phyloP scores from a whole-genome alignment of 2,888 invertebrate species.

The Netelia fuscicornis region DNA sequence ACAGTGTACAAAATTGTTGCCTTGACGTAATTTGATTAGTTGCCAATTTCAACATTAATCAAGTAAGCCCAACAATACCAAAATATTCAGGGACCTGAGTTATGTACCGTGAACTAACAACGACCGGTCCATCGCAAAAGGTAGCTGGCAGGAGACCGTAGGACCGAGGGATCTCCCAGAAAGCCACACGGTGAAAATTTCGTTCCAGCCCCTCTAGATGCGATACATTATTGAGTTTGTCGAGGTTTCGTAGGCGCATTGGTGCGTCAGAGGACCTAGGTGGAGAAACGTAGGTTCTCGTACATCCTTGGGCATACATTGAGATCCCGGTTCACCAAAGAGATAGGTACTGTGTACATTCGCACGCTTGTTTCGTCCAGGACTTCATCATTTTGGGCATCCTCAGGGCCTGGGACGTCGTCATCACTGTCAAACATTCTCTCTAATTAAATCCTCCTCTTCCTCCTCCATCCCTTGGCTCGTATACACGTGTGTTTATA shows the following conservation, averaged over 20 bases:
- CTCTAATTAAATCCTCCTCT: constrained; percentile 23
- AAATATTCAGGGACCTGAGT: neutral
- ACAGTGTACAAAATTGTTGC: neutral
- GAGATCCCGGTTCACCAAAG: constrained; percentile 30
- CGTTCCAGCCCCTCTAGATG: constrained; percentile 43
- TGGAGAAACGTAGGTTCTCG: constrained; percentile 16
- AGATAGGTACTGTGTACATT: constrained; percentile 22
- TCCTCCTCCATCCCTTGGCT: constrained; percentile 6
- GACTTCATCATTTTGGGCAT: constrained; percentile 33
- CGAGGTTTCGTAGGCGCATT: constrained; percentile 59
- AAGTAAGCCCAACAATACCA: neutral
- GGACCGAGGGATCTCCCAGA: constrained; percentile 26
- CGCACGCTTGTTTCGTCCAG: constrained; percentile 10
- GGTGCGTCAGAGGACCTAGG: constrained; percentile 7
- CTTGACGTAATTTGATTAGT: neutral
- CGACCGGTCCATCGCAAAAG: constrained; percentile 13
- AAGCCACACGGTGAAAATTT: constrained; percentile 57
- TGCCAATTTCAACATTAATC: neutral
- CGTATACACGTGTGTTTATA: constrained; percentile 2
- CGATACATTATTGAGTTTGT: constrained; percentile 70
- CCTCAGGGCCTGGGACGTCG: constrained; percentile 13
- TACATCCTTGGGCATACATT: constrained; percentile 32
- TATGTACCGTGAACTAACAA: neutral
- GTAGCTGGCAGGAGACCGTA: constrained; percentile 4
- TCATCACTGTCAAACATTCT: constrained; percentile 31